Evolutionary conservation across 1,140 invertebrate genomes (phyloP), one percentile per base, ranked within the genome.

Genomic region (Chrysopa pallens): DNA sequence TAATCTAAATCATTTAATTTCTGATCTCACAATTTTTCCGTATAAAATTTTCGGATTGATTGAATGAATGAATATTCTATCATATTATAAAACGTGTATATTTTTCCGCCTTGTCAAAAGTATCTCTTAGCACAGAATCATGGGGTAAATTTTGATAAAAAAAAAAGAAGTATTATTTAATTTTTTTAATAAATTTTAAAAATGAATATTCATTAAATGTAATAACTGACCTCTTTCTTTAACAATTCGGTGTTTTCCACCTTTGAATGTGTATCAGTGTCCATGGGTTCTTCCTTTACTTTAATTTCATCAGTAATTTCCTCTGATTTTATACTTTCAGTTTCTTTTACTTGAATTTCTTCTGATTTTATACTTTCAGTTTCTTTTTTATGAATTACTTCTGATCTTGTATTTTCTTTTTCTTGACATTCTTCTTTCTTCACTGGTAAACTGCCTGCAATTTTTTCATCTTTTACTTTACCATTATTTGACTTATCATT

Each of bases 401-500:
- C 44, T 0, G 47, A 15, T 12, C 45, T 43, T 12, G 44, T 50
- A 8, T 47, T 42, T 15, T 45, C 41, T 29, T 48, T 42, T 11
- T 28, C 45, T 33, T 45, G 40, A 17, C 28, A 33, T 14, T 48
- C 47, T n/a, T 42, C 29, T 28, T 48, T 49, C 29, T 45, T 41
- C 31, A 14, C 38, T 45, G 38, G 42, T 29, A 28, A 47, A 36
- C 35, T 41, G 31, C 35, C 55, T 39, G 53, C 56, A 17, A 49
- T 55, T 12, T 50, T 49, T 40, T 2, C 46, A 39, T 54, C 54
- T 36, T 46, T 47, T 40, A 37, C 52, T 48, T 49, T 54, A 40
- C 48, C 23, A 48, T 55, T 36, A 47, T 43, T 2, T 2, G 50
- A 56, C 40, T 54, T 53, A 29, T 52, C 57, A 0, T 53, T 55